Base-by-base conservation (phyloP, 2,797 vertebrate genomes). In the Thunnus albacares region DNA sequence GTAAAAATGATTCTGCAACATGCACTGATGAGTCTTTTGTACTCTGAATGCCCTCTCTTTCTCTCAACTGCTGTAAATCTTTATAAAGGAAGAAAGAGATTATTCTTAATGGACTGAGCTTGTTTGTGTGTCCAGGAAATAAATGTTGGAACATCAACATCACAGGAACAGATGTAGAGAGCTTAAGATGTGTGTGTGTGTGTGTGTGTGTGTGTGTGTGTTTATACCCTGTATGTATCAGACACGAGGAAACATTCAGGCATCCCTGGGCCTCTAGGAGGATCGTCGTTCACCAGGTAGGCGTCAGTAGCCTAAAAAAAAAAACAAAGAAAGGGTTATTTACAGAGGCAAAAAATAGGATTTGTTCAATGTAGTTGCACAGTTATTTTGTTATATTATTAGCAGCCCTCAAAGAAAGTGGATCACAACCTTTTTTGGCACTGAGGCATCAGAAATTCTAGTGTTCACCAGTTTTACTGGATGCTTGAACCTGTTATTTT, bases 241-340 rank as follows among this genome's bases (percentile, higher is more conserved):
- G 96, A 95, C 86, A 96, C 95, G 43, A 96, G 95, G 94, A 96
- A 96, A 90, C 95, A 96, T 83, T 96, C 96, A 67, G 96, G 94
- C 94, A 96, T 95, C 83, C 94, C 95, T 56, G 94, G 94, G 80
- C 93, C 95, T 95, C 95, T 86, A 74, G 94, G 89, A 79, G 94
- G 93, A 90, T 96, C 95, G 89, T 96, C 94, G 89, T 96, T 96
- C 85, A 96, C 94, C 95, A 96, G 93, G 93, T 96, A 96, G 66
- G 95, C 94, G 93, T 96, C 96, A 82, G 95, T 95, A 92, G 95
- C 95, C 96, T 96, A 89, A 65, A 93, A 90, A 75, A 76, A 85
- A 87, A 60, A 33, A 67, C 47, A 81, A 26, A 76, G 28, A 82
- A 5, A 79, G 6, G 5, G 57, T 67, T 77, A 75, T 59, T 86